Evolutionary conservation across 2,888 invertebrate species (phyloP).

Genomic region (Tipula lateralis): DNA sequence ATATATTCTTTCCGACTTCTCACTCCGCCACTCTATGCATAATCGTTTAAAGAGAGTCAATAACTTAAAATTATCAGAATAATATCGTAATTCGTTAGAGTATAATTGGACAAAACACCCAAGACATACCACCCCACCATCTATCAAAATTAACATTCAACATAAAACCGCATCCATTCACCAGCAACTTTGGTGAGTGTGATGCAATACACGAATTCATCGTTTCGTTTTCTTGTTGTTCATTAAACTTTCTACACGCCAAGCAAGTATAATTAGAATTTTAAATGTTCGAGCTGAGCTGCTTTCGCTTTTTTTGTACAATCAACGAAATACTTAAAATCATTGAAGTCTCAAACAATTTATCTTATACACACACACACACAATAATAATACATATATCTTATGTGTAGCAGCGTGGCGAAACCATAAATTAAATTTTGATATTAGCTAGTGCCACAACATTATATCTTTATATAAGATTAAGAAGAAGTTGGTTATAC

Average conservation of each 20-base stretch:
- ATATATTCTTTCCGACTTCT: no score
- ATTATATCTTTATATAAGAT: not conserved
- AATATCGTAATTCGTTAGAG: no score
- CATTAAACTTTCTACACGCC: not conserved
- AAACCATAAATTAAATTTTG: not conserved
- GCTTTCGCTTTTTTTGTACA: not conserved
- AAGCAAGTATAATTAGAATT: slow-evolving; percentile 4
- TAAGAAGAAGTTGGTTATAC: not conserved
- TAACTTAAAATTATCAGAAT: no score
- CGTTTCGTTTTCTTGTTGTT: not conserved
- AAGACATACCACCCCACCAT: no score
- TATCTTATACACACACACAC: not conserved
- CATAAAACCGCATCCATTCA: not conserved
- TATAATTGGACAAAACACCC: no score
- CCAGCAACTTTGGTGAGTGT: not conserved
- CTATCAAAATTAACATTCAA: no score
- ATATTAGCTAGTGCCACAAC: not conserved
- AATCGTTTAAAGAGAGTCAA: no score
- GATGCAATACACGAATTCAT: not conserved
- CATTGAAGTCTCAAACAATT: not conserved
- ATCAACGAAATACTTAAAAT: not conserved
- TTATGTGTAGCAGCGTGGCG: no score
- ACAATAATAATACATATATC: not conserved
- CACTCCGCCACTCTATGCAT: no score
- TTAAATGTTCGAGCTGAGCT: not conserved